These are phyloP conservation scores for Drosophila jambulina DNA, from an alignment of 1,140 invertebrate species.

Conservation along the genomic window DNA sequence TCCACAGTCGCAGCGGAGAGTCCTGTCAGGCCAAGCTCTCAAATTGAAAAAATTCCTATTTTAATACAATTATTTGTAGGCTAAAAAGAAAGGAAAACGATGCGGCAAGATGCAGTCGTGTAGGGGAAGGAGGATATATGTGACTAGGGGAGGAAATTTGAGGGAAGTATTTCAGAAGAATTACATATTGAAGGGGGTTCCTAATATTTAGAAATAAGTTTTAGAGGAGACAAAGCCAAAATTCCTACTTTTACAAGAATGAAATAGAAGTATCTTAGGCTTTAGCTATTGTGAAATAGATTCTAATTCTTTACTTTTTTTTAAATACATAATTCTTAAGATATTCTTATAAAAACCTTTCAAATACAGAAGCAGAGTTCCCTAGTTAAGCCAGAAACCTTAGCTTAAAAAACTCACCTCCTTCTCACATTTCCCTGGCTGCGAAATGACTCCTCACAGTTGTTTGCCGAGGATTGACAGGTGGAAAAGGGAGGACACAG, in stretches of 20 bases:
- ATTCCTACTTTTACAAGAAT: no score
- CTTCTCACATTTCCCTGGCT: conserved; percentile 16
- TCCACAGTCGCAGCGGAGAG: conserved; percentile 35
- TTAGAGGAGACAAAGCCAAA: background rate
- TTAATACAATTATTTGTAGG: conserved; percentile 65
- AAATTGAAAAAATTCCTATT: conserved; percentile 74
- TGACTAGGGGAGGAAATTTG: background rate
- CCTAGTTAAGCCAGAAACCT: background rate
- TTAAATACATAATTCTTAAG: background rate
- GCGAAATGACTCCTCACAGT: conserved; percentile 48
- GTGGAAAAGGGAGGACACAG: background rate
- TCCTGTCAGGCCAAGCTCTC: conserved; percentile 54
- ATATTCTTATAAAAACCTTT: background rate
- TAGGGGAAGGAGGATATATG: background rate
- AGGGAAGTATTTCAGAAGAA: background rate
- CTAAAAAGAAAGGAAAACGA: conserved; percentile 39
- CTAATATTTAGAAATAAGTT: background rate
- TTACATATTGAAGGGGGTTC: background rate
- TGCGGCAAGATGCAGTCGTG: conserved; percentile 8
- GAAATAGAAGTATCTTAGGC: background rate
- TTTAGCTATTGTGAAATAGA: background rate
- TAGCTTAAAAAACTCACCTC: conserved; percentile 2
- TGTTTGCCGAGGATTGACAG: conserved; percentile 49
- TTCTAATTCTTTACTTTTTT: background rate
- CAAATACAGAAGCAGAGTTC: background rate